Base-by-base conservation (phyloP, 2,888 invertebrate species). In the Agonopterix alstromeriana region DNA sequence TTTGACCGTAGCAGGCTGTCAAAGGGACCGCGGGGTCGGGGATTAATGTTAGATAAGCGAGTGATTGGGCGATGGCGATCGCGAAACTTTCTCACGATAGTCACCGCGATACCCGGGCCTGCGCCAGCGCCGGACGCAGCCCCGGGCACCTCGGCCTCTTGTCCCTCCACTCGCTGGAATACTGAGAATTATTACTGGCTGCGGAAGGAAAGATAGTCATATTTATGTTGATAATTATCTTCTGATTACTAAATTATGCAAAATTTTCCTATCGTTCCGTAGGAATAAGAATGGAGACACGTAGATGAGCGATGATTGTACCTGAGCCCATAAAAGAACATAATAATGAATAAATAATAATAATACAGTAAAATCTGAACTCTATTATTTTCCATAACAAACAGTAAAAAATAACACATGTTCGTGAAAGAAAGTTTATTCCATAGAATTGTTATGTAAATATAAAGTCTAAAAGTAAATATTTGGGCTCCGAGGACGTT, bases 61-160 rank as follows among this genome's bases (percentile, higher is more conserved):
- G 41, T 65, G 77, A 79, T 77, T 73, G 73, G 67, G 67, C 66
- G 67, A 63, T 63, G 49, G 48, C 56, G 67, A 74, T 82, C 76
- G 82, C 82, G 67, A 77, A 80, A 77, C 71, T 79, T 77, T 82
- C 84, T 81, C 82, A 82, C 82, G 81, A 80, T 82, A 66, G 64
- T 52, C 55, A 57, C 53, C 56, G 64, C 65, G 72, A 72, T 76
- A 73, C 62, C 53, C 61, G 56, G 58, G 54, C 49, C 36, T 27
- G 45, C 50, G 48, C 51, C 49, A 40, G 41, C 14, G 42, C 27
- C 27, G 38, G 48, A 27, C 27, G 36, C 47, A 11, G 44, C 40
- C 12, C 27, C 36, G 45, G 42, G 27, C 27, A 5, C 27, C 27
- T 5, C 27, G 27, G 27, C 27, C 27, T 27, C 27, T 27, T 35